Conservation (phyloP, 2,888 invertebrate genomes). For the Drosophila nr. fundita region DNA sequence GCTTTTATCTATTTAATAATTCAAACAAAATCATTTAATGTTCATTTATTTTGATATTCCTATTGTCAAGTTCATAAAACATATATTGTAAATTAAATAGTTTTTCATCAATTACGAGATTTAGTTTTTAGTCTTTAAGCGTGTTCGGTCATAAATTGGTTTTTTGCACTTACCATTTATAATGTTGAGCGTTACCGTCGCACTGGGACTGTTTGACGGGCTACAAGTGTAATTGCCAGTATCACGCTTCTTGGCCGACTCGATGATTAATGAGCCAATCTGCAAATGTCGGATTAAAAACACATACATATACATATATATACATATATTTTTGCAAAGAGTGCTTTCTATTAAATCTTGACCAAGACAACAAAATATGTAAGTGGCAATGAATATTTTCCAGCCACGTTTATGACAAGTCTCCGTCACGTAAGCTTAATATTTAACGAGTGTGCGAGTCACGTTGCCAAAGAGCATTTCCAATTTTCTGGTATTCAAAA, state of each 20-base stretch:
- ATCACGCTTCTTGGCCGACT: slow-evolving; percentile 85
- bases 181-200: slow-evolving; percentile 95
- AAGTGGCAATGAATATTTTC: slow-evolving; percentile 13
- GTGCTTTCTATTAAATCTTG: slow-evolving; percentile 5
- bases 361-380: not conserved
- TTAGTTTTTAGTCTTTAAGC: too few species aligned
- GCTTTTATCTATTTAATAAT: not conserved
- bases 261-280: slow-evolving; percentile 85
- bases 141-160: not conserved
- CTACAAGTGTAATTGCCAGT: slow-evolving; percentile 96
- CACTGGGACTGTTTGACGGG: slow-evolving; percentile 96
- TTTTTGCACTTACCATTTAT: slow-evolving; percentile 92
- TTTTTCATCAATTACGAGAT: not conserved
- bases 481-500: slow-evolving; percentile 29
- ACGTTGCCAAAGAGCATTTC: slow-evolving; percentile 33
- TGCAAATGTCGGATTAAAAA: slow-evolving; percentile 52
- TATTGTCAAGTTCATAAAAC: not conserved
- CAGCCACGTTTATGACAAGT: slow-evolving; percentile 25
- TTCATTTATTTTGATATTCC: not conserved
- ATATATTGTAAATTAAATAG: not conserved
- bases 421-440: slow-evolving; percentile 39
- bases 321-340: slow-evolving; percentile 18
- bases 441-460: slow-evolving; percentile 41
- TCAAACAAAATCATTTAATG: too few species aligned
- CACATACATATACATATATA: slow-evolving; percentile 16